Evolutionary conservation across 2,888 invertebrate genomes (phyloP), one percentile per base, ranked within the genome.

Genomic region (Stenichneumon culpator): DNA sequence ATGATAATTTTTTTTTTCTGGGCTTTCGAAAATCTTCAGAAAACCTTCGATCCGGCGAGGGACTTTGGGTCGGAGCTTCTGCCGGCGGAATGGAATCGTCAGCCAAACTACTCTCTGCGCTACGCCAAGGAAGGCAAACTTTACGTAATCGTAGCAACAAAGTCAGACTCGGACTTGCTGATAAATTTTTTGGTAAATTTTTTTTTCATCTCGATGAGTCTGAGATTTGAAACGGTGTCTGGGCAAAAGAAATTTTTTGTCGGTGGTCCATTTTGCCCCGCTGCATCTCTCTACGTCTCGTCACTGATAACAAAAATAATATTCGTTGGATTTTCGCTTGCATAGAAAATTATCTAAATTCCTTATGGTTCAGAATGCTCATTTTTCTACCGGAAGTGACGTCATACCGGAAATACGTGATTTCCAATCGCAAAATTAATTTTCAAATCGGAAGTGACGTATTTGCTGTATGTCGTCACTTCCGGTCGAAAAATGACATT

Each of bases 31-130:
- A 0, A 44, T 44, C 14, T 94, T 6, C 90, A 97, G 97, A 95
- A 96, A 93, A 95, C 95, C 6, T 92, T 96, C 36, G 93, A 95
- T 50, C 95, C 95, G 14, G 57, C 79, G 7, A 95, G 95, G 90
- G 97, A 97, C 92, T 94, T 94, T 22, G 95, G 95, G 72, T 95
- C 95, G 82, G 98, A 98, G 93, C 92, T 97, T 60, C 93, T 98
- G 19, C 98, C 98, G 2, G 95, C 95, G 52, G 96, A 96, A 60
- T 98, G 98, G 98, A 98, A 96, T 93, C 94, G 95, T 67, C 94
- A 94, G 65, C 95, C 96, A n/a, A 95, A 95, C 87, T 97, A 97
- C 92, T 95, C 96, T 0, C 92, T 98, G 32, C 95, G 97, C 89
- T 98, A 98, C 93, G 93, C 96, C n/a, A 95, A 95, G 79, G 95